Percentiles rank a stretch among this genome's conserved stretches.
These are phyloP conservation scores for Peromyscus californicus DNA, from an alignment of 2,113 vertebrate genomes.

Conservation along the genomic window DNA sequence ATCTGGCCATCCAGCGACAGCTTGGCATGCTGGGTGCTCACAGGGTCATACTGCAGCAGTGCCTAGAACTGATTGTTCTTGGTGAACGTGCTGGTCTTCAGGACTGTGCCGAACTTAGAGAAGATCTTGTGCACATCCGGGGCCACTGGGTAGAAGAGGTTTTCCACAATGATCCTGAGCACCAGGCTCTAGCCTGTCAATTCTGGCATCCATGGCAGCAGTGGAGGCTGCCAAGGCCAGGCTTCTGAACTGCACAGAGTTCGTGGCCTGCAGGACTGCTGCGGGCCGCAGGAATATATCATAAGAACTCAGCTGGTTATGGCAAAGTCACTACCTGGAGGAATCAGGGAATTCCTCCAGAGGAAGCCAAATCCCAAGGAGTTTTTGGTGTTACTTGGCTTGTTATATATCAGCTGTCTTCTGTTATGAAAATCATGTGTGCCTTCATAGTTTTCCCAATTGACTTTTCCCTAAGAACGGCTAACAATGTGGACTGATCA, in stretches of 20 bases:
- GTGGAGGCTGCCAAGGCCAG: slow-evolving; percentile 87
- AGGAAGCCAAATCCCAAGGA: too few species aligned
- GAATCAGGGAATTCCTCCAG: too few species aligned
- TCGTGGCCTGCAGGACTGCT: slow-evolving; percentile 94
- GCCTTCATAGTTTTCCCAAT: too few species aligned
- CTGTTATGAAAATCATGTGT: too few species aligned
- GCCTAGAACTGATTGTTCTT: neutral
- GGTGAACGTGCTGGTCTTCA: neutral
- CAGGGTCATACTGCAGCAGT: neutral
- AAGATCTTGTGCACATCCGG: slow-evolving; percentile 87
- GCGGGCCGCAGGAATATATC: too few species aligned
- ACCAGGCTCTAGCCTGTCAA: slow-evolving; percentile 93
- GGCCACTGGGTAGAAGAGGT: slow-evolving; percentile 95
- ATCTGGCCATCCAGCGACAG: neutral
- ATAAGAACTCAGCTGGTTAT: too few species aligned
- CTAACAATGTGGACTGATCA: too few species aligned
- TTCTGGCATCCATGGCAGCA: slow-evolving; percentile 84
- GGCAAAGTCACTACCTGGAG: too few species aligned
- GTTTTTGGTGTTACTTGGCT: too few species aligned
- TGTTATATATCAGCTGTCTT: too few species aligned
- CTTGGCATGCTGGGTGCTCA: neutral
- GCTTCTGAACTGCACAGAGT: slow-evolving; percentile 91
- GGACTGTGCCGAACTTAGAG: neutral
- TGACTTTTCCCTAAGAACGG: too few species aligned
- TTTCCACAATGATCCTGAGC: slow-evolving; percentile 96